These are phyloP conservation scores for Meleagris gallopavo DNA, from an alignment of 2,113 vertebrate genomes.

Conservation along the genomic window DNA sequence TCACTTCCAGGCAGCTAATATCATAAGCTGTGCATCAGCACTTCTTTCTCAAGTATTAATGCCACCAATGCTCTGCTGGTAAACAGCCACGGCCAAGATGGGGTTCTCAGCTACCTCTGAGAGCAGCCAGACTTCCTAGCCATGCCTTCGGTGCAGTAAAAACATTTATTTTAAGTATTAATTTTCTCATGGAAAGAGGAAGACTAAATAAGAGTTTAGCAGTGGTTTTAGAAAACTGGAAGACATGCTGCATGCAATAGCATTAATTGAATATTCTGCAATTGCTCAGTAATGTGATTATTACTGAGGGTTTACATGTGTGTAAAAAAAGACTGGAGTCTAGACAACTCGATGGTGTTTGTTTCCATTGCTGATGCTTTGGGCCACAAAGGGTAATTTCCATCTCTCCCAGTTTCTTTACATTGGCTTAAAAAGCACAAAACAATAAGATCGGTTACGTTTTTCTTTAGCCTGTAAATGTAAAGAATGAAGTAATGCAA, in stretches of 20 bases:
- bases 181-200: neutral
- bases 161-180: neutral
- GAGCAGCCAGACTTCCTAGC: neutral
- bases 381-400: neutral
- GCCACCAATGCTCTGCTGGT: constrained; percentile 68
- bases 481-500: constrained; percentile 36
- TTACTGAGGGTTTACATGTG: neutral
- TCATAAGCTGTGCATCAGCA: constrained; percentile 57
- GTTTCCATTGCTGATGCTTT: neutral
- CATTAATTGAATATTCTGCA: neutral
- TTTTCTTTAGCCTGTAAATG: neutral
- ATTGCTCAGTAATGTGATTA: neutral
- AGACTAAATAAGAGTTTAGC: neutral
- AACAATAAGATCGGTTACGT: neutral
- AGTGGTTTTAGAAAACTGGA: neutral
- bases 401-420: neutral
- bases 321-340: neutral
- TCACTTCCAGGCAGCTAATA: constrained; percentile 65
- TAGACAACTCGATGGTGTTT: neutral
- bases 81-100: neutral
- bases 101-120: neutral
- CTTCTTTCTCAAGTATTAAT: constrained; percentile 71
- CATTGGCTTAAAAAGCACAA: neutral
- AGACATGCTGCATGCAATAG: neutral
- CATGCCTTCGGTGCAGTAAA: neutral